Conservation (phyloP, 2,888 invertebrate genomes). For the Habrosyne pyritoides region DNA sequence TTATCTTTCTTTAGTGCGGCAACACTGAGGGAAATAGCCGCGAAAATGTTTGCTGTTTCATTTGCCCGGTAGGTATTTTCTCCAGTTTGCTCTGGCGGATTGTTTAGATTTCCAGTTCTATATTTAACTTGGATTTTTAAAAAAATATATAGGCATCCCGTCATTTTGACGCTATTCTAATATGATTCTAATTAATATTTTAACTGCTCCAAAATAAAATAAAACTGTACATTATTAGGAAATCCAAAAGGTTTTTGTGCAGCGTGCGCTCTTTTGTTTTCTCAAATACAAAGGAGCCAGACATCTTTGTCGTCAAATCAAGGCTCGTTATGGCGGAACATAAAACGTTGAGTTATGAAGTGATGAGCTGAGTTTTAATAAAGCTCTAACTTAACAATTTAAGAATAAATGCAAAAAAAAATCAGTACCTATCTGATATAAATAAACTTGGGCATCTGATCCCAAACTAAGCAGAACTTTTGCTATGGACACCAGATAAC, state of each 20-base stretch:
- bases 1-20: constrained; percentile 77
- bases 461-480: no score
- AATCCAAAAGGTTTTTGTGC: not conserved
- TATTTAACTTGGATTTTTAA: not conserved
- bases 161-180: no score
- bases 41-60: constrained; percentile 75
- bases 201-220: not conserved
- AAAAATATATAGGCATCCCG: not conserved
- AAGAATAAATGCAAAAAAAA: no score
- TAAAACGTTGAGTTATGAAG: not conserved
- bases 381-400: no score
- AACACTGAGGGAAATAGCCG: constrained; percentile 70
- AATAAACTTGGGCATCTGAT: no score
- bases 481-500: no score
- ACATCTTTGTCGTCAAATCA: not conserved
- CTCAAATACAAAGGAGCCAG: not conserved
- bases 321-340: not conserved
- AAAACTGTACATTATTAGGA: no score
- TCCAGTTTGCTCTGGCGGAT: constrained; percentile 6
- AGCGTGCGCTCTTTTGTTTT: not conserved
- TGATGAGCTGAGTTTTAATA: constrained; percentile 9
- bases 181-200: no score
- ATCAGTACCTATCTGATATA: no score
- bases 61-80: constrained; percentile 32
- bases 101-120: not conserved